Conservation (phyloP, 1,140 invertebrate genomes). For the Papilio polytes region DNA sequence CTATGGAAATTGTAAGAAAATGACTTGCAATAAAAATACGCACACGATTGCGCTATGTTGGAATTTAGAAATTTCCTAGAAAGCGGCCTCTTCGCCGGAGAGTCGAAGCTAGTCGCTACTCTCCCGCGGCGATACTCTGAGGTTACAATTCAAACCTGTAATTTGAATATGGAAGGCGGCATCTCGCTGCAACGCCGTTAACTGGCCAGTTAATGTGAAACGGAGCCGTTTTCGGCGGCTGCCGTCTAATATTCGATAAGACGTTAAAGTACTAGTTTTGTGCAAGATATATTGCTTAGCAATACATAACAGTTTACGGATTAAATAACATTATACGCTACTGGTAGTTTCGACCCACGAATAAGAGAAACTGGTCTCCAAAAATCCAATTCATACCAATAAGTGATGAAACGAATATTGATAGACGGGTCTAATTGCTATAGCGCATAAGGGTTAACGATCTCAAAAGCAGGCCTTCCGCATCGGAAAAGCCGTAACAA, state of each 20-base stretch:
- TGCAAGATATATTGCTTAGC: constrained; percentile 19
- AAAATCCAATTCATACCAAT: neutral
- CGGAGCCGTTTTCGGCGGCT: constrained; percentile 57
- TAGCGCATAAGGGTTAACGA: constrained; percentile 36
- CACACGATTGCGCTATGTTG: constrained; percentile 32
- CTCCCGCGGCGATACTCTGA: constrained; percentile 37
- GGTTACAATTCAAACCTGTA: constrained; percentile 68
- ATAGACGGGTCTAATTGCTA: constrained; percentile 31
- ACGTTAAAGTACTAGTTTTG: constrained; percentile 30
- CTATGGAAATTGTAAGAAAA: neutral
- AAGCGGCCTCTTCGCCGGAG: constrained; percentile 52
- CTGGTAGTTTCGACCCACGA: neutral
- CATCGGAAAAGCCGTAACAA: constrained; percentile 41
- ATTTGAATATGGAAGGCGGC: constrained; percentile 68
- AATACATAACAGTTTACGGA: neutral
- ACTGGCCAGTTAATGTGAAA: constrained; percentile 53
- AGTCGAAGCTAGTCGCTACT: constrained; percentile 1
- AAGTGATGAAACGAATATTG: constrained; percentile 10
- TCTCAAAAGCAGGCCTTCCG: constrained; percentile 36
- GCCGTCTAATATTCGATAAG: constrained; percentile 45
- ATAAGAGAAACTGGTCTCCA: neutral
- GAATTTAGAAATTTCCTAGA: constrained; percentile 68
- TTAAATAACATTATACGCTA: neutral
- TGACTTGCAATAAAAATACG: constrained; percentile 40
- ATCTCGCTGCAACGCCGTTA: constrained; percentile 40